These are phyloP conservation scores for Pygmarrhopalites habei DNA, from an alignment of 1,140 invertebrate species.

Conservation along the genomic window DNA sequence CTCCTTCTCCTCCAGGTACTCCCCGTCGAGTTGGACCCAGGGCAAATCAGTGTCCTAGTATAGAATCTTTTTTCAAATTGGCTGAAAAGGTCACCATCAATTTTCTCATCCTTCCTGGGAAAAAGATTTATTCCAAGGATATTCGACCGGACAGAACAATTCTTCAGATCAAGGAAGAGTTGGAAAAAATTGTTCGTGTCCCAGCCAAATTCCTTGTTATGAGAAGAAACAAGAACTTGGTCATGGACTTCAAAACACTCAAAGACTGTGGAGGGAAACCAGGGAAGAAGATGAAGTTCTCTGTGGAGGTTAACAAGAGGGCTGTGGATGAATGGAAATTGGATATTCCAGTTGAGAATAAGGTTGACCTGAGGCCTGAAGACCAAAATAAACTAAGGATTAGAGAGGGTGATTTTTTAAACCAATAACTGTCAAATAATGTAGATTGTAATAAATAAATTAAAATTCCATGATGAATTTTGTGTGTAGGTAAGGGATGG, in stretches of 20 bases:
- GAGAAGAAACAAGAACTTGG: constrained; percentile 23
- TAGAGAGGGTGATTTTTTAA: no score
- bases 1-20: neutral
- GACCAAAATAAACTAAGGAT: neutral
- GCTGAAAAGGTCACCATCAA: constrained; percentile 9
- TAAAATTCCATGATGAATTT: neutral
- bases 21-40: constrained; percentile 2
- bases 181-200: constrained; percentile 15
- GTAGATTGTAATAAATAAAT: constrained; percentile 1
- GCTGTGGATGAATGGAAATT: constrained; percentile 13
- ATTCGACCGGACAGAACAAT: constrained; percentile 25
- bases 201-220: constrained; percentile 26
- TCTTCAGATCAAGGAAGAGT: constrained; percentile 19
- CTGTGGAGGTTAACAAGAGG: constrained; percentile 25
- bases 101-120: constrained; percentile 21
- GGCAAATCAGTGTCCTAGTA: constrained; percentile 27
- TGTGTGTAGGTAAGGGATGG: neutral
- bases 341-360: constrained; percentile 18
- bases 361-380: neutral
- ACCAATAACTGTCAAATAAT: no score
- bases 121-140: constrained; percentile 21
- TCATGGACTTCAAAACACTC: constrained; percentile 27
- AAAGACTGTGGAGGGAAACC: constrained; percentile 18
- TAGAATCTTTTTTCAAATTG: constrained; percentile 28
- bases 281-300: constrained; percentile 25